A percentile compares a stretch with the other conserved stretches of the same genome.
Conservation (phyloP, 2,113 vertebrate species). For the Corydoras maculifer region DNA sequence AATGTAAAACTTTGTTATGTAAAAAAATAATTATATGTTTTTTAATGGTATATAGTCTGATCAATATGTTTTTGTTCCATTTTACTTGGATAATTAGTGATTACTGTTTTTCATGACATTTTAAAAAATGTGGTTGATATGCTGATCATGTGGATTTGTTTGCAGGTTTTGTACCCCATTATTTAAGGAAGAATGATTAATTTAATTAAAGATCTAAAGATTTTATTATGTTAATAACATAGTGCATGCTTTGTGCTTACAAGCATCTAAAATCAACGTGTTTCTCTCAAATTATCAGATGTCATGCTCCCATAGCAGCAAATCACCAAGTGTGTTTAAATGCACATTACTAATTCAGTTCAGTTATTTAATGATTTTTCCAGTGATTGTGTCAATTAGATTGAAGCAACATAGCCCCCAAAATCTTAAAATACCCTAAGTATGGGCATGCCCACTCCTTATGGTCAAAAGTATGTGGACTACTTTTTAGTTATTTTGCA, state of each 20-base stretch:
- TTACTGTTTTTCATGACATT: neutral
- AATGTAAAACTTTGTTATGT: neutral
- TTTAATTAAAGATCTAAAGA: constrained; percentile 12
- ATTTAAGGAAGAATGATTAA: constrained; percentile 1
- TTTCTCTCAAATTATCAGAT: neutral
- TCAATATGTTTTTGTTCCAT: too few species aligned
- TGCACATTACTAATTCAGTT: neutral
- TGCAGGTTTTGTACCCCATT: constrained; percentile 8
- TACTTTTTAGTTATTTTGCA: too few species aligned
- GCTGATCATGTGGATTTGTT: constrained; percentile 2
- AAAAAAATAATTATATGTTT: too few species aligned
- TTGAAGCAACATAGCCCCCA: neutral
- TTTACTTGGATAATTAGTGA: neutral
- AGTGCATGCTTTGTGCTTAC: neutral
- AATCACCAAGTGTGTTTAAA: neutral
- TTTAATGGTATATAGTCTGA: too few species aligned
- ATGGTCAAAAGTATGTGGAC: too few species aligned
- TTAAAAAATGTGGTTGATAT: neutral
- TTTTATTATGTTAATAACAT: constrained; percentile 22
- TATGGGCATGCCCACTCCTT: too few species aligned
- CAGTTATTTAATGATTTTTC: too few species aligned
- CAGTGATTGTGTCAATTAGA: neutral
- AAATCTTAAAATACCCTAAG: too few species aligned
- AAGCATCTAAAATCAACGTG: constrained; percentile 10
- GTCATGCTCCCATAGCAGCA: neutral